Evolutionary conservation across 2,888 invertebrate genomes (phyloP).

Genomic region (Tolmerus cingulatus): DNA sequence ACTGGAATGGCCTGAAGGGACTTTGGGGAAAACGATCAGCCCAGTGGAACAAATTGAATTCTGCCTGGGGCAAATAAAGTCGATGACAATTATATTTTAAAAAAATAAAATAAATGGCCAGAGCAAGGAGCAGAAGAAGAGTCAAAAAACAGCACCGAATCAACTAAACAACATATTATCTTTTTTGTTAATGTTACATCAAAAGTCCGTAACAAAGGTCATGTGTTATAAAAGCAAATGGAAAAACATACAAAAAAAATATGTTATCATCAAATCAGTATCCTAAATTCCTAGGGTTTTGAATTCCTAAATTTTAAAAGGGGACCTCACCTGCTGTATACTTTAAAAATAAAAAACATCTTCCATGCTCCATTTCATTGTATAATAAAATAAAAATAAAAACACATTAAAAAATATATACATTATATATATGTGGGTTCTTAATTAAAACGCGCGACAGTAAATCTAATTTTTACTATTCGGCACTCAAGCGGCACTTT

Average conservation of each 20-base stretch:
- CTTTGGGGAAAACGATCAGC: constrained; percentile 77
- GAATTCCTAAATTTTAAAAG: not conserved
- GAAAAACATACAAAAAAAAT: not conserved
- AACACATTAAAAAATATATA: not conserved
- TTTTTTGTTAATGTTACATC: not conserved
- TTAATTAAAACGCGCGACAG: too few relatives aligned
- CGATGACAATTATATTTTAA: not conserved
- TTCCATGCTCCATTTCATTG: not conserved
- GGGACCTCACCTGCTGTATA: too few relatives aligned
- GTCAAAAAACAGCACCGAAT: not conserved
- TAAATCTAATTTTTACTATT: too few relatives aligned
- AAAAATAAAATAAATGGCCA: not conserved
- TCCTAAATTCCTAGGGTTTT: not conserved
- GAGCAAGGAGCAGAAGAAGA: not conserved
- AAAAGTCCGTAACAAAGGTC: not conserved
- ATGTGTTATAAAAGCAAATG: not conserved
- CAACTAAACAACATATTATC: not conserved
- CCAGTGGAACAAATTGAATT: constrained; percentile 62
- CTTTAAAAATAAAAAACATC: not conserved
- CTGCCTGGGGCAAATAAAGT: constrained; percentile 63
- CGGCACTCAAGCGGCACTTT: too few relatives aligned
- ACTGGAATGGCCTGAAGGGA: constrained; percentile 79
- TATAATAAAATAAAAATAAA: not conserved
- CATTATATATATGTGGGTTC: too few relatives aligned
- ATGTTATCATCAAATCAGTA: not conserved